These are phyloP conservation scores for Elephas maximus DNA, from an alignment of 2,113 vertebrate genomes.

Conservation along the genomic window DNA sequence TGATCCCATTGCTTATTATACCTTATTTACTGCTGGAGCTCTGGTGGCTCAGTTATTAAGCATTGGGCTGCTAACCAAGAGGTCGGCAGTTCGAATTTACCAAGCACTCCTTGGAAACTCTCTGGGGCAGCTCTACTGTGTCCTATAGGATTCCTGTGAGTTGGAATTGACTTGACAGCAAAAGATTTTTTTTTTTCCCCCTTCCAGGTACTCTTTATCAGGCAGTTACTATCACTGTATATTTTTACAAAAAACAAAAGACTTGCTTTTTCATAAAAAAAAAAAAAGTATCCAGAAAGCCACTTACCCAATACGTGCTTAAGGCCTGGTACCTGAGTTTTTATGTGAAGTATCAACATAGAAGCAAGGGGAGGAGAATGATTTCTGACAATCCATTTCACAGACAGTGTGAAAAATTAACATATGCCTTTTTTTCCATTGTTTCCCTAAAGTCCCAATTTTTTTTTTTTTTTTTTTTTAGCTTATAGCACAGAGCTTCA, in stretches of 20 bases:
- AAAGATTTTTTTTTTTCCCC: background rate
- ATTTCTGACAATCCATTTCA: slow-evolving; percentile 4
- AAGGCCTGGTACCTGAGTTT: background rate
- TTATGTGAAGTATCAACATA: slow-evolving; percentile 15
- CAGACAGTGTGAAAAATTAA: background rate
- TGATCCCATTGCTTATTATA: background rate
- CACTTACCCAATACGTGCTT: background rate
- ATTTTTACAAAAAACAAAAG: slow-evolving; percentile 56
- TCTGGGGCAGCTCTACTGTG: too few species aligned
- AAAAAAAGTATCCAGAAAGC: slow-evolving; percentile 5
- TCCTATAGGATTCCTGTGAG: too few species aligned
- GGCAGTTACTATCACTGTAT: background rate
- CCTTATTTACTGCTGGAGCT: background rate
- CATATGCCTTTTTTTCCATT: background rate
- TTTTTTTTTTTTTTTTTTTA: background rate
- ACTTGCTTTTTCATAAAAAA: slow-evolving; percentile 42
- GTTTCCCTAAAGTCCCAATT: background rate
- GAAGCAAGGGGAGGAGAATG: background rate
- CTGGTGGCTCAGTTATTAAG: too few species aligned
- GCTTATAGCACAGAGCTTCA: background rate
- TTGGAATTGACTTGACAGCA: too few species aligned
- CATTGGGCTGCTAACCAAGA: too few species aligned
- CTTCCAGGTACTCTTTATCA: background rate
- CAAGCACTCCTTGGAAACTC: too few species aligned
- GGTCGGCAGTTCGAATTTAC: too few species aligned